Percentiles rank a stretch among this genome's conserved stretches.
These are phyloP conservation scores for Lophius americanus DNA, from an alignment of 2,797 vertebrate genomes.

Conservation along the genomic window DNA sequence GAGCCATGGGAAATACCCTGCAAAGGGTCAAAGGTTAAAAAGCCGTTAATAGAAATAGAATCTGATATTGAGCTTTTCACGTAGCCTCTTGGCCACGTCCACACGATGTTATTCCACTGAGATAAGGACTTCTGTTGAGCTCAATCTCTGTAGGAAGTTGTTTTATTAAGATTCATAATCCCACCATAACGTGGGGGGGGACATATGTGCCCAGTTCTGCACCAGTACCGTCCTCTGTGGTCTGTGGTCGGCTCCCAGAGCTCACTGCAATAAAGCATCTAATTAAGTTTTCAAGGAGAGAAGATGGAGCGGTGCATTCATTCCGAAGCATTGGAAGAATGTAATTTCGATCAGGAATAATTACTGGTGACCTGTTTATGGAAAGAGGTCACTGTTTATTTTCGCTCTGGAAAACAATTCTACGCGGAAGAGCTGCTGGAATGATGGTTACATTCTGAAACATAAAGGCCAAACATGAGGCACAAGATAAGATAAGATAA, in stretches of 20 bases:
- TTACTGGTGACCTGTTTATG: constrained; percentile 42
- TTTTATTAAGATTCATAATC: constrained; percentile 50
- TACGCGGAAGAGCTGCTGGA: too few relatives aligned
- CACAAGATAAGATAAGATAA: too few relatives aligned
- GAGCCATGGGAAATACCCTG: constrained; percentile 59
- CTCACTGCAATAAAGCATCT: constrained; percentile 30
- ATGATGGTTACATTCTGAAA: too few relatives aligned
- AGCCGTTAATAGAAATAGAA: constrained; percentile 23
- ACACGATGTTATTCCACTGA: constrained; percentile 30
- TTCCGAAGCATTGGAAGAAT: constrained; percentile 21
- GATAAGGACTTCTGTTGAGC: constrained; percentile 10
- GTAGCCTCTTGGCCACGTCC: constrained; percentile 17
- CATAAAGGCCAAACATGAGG: too few relatives aligned
- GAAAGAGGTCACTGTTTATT: constrained; percentile 45
- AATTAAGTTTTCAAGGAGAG: constrained; percentile 28
- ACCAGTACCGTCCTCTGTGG: constrained; percentile 12
- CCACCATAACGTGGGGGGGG: constrained; percentile 13
- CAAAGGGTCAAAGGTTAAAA: constrained; percentile 41
- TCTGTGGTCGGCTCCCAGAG: constrained; percentile 50
- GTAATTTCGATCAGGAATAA: constrained; percentile 28
- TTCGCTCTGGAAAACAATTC: neutral
- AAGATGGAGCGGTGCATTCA: constrained; percentile 38
- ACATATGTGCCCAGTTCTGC: constrained; percentile 10
- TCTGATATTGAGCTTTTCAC: constrained; percentile 30
- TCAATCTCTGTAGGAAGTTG: constrained; percentile 35